These are phyloP conservation scores for Ceramica pisi DNA, from an alignment of 2,888 invertebrate genomes.

Conservation along the genomic window DNA sequence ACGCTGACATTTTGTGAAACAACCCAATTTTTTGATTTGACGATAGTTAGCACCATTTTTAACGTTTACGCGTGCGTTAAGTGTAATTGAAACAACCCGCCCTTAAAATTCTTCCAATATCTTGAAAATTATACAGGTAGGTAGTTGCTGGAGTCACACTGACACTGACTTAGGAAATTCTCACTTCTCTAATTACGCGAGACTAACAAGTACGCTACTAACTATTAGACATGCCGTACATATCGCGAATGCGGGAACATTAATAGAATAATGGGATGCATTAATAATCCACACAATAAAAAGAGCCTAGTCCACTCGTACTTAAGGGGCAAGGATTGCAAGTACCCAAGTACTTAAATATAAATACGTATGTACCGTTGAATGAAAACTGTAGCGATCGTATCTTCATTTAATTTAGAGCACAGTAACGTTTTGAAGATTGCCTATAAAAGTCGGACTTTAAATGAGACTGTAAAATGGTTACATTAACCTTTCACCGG, in stretches of 20 bases:
- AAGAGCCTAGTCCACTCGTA: slow-evolving; percentile 35
- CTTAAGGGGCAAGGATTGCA: slow-evolving; percentile 32
- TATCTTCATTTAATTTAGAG: slow-evolving; percentile 85
- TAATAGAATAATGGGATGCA: slow-evolving; percentile 58
- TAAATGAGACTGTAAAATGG: slow-evolving; percentile 83
- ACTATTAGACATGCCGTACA: slow-evolving; percentile 47
- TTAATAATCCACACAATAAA: slow-evolving; percentile 56
- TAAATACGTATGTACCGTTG: slow-evolving; percentile 57
- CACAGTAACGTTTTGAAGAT: slow-evolving; percentile 75
- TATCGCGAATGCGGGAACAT: slow-evolving; percentile 48
- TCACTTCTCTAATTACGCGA: slow-evolving; percentile 33
- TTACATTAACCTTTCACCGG: slow-evolving; percentile 85
- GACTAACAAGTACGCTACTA: slow-evolving; percentile 26
- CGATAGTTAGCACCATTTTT: too few species aligned
- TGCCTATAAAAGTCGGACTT: slow-evolving; percentile 79
- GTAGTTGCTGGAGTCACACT: slow-evolving; percentile 1
- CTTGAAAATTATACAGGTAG: neutral
- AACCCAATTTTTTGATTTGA: too few species aligned
- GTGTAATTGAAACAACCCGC: too few species aligned
- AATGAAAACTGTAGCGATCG: slow-evolving; percentile 66
- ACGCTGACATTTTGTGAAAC: too few species aligned
- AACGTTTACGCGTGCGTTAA: too few species aligned
- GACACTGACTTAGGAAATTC: slow-evolving; percentile 13
- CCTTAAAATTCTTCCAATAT: neutral
- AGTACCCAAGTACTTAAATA: slow-evolving; percentile 47